These are phyloP conservation scores for Lynx canadensis DNA, from an alignment of 2,113 vertebrate species.

Conservation along the genomic window DNA sequence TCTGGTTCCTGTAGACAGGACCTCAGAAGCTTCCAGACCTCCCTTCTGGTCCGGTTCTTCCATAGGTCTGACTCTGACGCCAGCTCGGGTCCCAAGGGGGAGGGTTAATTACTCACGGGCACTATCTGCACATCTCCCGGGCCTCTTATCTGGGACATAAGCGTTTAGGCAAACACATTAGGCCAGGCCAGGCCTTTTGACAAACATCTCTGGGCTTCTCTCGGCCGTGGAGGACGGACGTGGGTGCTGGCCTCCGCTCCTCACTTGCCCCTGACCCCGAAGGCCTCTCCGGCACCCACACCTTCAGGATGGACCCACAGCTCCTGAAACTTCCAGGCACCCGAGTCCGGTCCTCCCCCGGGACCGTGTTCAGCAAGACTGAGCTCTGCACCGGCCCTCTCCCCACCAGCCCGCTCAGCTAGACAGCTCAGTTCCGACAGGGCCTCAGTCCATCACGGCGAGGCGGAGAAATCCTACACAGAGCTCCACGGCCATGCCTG, in stretches of 20 bases:
- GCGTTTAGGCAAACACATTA: constrained; percentile 69
- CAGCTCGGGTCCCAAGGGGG: background rate
- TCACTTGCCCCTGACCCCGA: background rate
- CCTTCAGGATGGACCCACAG: background rate
- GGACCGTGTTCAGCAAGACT: fast-evolving
- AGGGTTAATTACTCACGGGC: constrained; percentile 22
- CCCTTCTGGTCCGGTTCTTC: background rate
- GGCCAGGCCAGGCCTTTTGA: background rate
- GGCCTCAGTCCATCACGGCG: background rate
- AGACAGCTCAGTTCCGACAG: background rate
- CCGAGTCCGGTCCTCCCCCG: fast-evolving
- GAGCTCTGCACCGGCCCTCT: background rate
- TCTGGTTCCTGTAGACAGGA: too few relatives aligned
- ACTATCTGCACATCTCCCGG: constrained; percentile 51
- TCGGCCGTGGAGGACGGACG: fast-evolving
- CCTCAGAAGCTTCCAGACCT: background rate
- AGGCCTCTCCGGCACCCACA: too few relatives aligned
- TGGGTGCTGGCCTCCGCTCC: fast-evolving
- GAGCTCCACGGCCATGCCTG: background rate
- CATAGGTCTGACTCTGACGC: background rate
- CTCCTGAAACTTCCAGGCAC: background rate
- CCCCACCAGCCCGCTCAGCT: background rate
- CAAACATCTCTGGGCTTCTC: constrained; percentile 46
- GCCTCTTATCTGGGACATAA: constrained; percentile 65
- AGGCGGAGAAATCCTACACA: background rate